A percentile compares a stretch with the other conserved stretches of the same genome.
These are phyloP conservation scores for Iselma pallidipennis DNA, from an alignment of 2,888 invertebrate species.

Conservation along the genomic window DNA sequence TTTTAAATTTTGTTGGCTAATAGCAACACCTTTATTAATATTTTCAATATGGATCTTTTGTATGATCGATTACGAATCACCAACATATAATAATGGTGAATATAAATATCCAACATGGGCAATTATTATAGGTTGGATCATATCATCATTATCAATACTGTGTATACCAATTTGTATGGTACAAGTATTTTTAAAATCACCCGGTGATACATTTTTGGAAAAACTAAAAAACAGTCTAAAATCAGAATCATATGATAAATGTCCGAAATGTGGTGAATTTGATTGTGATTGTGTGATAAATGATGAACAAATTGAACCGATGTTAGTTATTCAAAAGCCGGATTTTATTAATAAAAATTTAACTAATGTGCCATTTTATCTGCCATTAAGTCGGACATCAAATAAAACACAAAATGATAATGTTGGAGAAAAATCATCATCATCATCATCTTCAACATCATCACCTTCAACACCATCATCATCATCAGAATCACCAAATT, in stretches of 20 bases:
- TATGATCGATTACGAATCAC: slow-evolving; percentile 83
- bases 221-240: slow-evolving; percentile 76
- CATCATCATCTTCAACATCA: background rate
- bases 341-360: slow-evolving; percentile 13
- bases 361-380: slow-evolving; percentile 19
- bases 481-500: slow-evolving; percentile 11
- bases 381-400: slow-evolving; percentile 16
- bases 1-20: slow-evolving; percentile 83
- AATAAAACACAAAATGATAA: background rate
- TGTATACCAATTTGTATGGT: slow-evolving; percentile 85
- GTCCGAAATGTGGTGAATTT: slow-evolving; percentile 72
- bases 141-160: slow-evolving; percentile 78
- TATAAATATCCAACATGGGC: slow-evolving; percentile 85
- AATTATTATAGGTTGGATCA: slow-evolving; percentile 83
- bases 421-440: background rate
- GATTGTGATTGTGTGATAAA: slow-evolving; percentile 71
- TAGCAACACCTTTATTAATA: slow-evolving; percentile 79
- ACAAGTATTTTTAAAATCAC: slow-evolving; percentile 69
- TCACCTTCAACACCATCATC: slow-evolving; percentile 3
- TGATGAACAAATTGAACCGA: slow-evolving; percentile 44
- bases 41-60: slow-evolving; percentile 88
- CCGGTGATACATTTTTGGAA: slow-evolving; percentile 74
- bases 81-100: slow-evolving; percentile 79
- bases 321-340: slow-evolving; percentile 42
- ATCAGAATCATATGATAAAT: slow-evolving; percentile 73